Conservation (phyloP, 1,140 invertebrate genomes). For the Mylabris phalerata region DNA sequence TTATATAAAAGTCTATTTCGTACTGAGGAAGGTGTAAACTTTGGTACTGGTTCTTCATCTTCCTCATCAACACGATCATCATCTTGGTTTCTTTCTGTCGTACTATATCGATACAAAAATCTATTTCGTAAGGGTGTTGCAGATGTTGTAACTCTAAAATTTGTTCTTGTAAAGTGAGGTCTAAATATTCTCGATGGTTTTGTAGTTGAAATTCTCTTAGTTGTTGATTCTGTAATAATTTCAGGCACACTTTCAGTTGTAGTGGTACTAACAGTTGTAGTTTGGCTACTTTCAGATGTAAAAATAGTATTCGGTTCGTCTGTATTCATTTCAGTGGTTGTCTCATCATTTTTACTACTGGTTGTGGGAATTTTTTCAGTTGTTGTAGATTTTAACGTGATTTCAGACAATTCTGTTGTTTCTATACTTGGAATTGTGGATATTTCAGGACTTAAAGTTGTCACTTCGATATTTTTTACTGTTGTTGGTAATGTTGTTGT, state of each 20-base stretch:
- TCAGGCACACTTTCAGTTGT: conserved; percentile 4
- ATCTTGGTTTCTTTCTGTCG: conserved; percentile 6
- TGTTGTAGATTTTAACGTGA: not conserved
- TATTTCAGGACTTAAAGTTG: too few relatives aligned
- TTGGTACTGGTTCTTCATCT: too few relatives aligned
- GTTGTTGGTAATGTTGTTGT: too few relatives aligned
- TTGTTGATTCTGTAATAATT: too few relatives aligned
- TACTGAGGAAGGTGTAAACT: not conserved
- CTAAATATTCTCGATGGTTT: conserved; percentile 5
- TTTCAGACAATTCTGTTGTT: not conserved
- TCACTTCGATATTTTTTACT: too few relatives aligned
- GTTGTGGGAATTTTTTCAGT: conserved; percentile 8
- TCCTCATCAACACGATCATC: not conserved
- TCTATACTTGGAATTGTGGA: not conserved
- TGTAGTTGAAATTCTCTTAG: not conserved
- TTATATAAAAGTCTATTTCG: not conserved
- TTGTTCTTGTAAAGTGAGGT: not conserved
- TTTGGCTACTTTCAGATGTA: conserved; percentile 17
- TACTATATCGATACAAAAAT: conserved; percentile 22
- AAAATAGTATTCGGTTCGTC: not conserved
- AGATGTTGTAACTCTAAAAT: conserved; percentile 4
- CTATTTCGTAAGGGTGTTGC: conserved; percentile 8
- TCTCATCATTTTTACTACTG: too few relatives aligned
- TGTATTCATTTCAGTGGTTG: too few relatives aligned
- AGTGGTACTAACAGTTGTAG: conserved; percentile 8